These are phyloP conservation scores for Eupithecia abbreviata DNA, from an alignment of 2,888 invertebrate genomes.

Conservation along the genomic window DNA sequence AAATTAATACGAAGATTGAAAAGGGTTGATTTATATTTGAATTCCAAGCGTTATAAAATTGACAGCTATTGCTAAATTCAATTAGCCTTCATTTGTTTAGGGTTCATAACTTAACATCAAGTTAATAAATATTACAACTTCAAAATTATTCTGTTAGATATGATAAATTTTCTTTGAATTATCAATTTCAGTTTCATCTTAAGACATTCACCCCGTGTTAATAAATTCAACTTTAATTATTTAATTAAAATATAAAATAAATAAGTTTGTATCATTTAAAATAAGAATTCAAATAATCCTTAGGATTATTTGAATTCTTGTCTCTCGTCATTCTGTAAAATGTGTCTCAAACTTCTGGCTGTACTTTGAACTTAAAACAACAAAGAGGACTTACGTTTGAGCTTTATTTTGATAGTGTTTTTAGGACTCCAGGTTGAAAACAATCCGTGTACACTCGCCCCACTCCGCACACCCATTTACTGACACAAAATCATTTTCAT, in stretches of 20 bases:
- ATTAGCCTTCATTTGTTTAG: slow-evolving; percentile 1
- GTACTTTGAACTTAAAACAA: slow-evolving; percentile 9
- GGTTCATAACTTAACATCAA: background rate
- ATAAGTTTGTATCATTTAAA: background rate
- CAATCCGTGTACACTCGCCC: slow-evolving; percentile 76
- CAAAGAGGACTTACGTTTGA: slow-evolving; percentile 72
- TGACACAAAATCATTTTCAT: slow-evolving; percentile 68
- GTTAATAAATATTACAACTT: background rate
- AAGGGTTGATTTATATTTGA: slow-evolving; percentile 7
- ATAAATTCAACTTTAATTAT: background rate
- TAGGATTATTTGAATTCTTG: background rate
- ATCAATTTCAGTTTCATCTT: background rate
- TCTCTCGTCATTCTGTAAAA: background rate
- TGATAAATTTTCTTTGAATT: background rate
- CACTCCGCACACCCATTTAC: slow-evolving; percentile 79
- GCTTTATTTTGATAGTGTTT: slow-evolving; percentile 81
- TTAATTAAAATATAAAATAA: background rate
- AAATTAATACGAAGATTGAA: slow-evolving; percentile 15
- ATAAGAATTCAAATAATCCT: background rate
- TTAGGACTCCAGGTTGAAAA: slow-evolving; percentile 80
- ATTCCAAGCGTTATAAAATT: background rate
- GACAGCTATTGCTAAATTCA: slow-evolving; percentile 13
- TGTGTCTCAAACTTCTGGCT: background rate
- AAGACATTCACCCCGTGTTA: background rate
- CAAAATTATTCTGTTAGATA: background rate